Conservation (phyloP, 2,888 invertebrate genomes). For the Folsomia manolachei region DNA sequence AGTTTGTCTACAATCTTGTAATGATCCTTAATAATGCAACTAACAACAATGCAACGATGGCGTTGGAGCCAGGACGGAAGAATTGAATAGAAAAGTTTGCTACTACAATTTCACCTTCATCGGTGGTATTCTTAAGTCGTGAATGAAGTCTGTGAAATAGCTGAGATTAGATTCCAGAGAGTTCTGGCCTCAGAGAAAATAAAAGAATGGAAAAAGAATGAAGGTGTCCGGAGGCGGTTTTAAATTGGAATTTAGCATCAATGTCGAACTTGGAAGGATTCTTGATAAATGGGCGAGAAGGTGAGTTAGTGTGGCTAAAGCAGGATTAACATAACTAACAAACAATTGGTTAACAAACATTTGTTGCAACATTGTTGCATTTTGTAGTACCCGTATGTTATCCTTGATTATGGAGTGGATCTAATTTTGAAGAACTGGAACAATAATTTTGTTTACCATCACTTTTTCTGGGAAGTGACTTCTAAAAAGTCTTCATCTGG, state of each 20-base stretch:
- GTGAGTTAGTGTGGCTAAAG: background rate
- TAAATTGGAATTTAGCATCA: background rate
- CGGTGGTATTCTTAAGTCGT: background rate
- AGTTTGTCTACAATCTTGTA: background rate
- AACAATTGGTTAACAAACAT: no score
- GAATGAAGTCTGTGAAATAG: conserved; percentile 3
- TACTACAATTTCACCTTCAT: no score
- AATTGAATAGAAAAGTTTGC: no score
- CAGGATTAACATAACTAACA: background rate
- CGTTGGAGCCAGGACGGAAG: no score
- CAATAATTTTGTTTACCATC: background rate
- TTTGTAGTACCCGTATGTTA: background rate
- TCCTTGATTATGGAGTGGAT: background rate
- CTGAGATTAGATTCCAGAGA: conserved; percentile 2
- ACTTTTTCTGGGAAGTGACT: background rate
- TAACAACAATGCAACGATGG: background rate
- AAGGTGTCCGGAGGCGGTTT: background rate
- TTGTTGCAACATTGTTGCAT: no score
- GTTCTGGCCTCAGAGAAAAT: conserved; percentile 6
- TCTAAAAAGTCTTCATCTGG: no score
- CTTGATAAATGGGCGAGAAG: background rate
- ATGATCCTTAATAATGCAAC: conserved; percentile 1
- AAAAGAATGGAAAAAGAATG: background rate
- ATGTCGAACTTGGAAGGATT: no score
- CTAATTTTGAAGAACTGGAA: background rate